phyloP scores from a whole-genome alignment of 1,140 invertebrate species.

The Galendromus occidentalis region DNA sequence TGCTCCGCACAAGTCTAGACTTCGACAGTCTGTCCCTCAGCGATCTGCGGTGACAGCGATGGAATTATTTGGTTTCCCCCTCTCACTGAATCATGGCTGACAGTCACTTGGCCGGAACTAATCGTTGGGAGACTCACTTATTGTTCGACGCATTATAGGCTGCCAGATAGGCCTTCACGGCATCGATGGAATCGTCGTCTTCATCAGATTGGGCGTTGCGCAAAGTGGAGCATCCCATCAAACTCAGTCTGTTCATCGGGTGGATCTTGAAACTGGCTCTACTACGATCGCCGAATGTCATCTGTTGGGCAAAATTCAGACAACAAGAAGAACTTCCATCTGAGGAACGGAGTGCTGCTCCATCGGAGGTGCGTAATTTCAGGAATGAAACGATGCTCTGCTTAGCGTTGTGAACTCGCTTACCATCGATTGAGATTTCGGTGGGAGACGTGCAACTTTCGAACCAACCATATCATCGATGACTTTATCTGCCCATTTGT shows the following conservation, averaged over 20 bases:
- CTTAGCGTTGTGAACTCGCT: background rate
- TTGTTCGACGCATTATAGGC: conserved; percentile 15
- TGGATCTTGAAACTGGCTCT: conserved; percentile 19
- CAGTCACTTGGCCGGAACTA: no score
- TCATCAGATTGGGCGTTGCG: conserved; percentile 15
- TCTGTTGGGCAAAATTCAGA: background rate
- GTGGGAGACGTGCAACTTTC: conserved; percentile 3
- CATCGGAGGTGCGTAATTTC: no score
- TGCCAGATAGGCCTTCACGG: conserved; percentile 12
- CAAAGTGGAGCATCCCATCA: conserved; percentile 14
- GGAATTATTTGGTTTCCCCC: no score
- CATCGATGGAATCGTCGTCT: conserved; percentile 18
- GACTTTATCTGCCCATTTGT: conserved; percentile 15
- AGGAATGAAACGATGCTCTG: no score
- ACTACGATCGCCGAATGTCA: background rate
- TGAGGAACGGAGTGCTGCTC: no score
- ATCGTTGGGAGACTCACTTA: no score
- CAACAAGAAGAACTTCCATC: no score
- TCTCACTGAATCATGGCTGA: no score
- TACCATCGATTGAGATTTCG: conserved; percentile 7
- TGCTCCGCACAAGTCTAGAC: conserved; percentile 19
- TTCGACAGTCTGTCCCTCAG: background rate
- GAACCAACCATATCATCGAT: background rate
- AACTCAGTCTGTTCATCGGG: conserved; percentile 19
- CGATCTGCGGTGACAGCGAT: background rate